Evolutionary conservation across 2,113 vertebrate species (phyloP), one percentile per base, ranked within the genome.

Genomic region (Pogonocichla stellata): DNA sequence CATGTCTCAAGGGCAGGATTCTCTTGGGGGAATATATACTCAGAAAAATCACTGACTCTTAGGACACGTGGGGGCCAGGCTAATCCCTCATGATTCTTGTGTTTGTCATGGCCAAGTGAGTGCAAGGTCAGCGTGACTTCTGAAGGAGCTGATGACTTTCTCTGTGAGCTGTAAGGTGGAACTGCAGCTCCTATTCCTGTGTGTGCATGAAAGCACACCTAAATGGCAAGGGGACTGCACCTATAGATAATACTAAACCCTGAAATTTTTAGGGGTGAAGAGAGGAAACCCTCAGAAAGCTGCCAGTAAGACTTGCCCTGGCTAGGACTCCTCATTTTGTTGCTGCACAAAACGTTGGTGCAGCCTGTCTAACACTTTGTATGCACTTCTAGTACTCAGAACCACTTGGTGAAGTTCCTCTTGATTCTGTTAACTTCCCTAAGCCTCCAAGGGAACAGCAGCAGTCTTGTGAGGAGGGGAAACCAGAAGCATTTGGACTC

Each of bases 321-420:
- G 6, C 10, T n/a, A 48, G 11, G 26, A 38, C 62, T 75, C 24
- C 48, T 74, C 14, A 24, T 62, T 54, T 72, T 72, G 25, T 83
- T 80, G 48, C 48, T 36, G 40, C 13, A 26, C 23, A 31, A 53
- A 56, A 33, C 0, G 0, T 26, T 71, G 71, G 5, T 29, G 6
- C 74, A 70, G 19, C 71, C 5, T 82, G 34, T 56, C 28, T 57
- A 53, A 48, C 1, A 1, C 33, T 61, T 25, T 14, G 22, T 58
- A n/a, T 89, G 47, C 25, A 20, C 42, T 45, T 80, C 25, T 91
- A 20, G 25, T 66, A 17, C 25, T 53, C 33, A 75, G 51, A 89
- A 57, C 47, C 47, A 62, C 11, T 4, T 24, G 53, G 16, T 57
- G n/a, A 79, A 48, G 48, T 57, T 50, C 12, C 31, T 14, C 51